Percentiles rank a stretch among this genome's conserved stretches.
These are phyloP conservation scores for Pentamera pediparva DNA, from an alignment of 53 echinoderm and acorn worm species.

Conservation along the genomic window DNA sequence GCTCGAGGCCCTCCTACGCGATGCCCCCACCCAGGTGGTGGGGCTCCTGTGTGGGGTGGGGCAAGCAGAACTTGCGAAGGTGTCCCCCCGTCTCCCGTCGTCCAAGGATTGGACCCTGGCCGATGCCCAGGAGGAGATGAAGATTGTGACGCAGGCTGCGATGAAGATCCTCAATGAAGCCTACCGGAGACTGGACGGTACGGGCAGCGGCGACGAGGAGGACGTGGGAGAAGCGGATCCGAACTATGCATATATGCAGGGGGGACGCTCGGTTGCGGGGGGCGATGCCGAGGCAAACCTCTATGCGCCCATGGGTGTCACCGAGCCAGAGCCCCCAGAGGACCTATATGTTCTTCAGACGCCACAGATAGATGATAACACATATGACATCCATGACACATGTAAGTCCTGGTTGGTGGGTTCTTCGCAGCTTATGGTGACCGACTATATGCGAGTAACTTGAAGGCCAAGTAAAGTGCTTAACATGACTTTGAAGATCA, in stretches of 20 bases:
- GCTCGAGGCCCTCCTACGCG: constrained; percentile 32
- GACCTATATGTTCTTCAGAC: neutral
- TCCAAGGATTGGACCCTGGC: constrained; percentile 51
- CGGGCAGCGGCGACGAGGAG: neutral
- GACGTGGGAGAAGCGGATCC: neutral
- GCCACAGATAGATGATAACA: neutral
- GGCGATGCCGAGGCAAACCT: too few species aligned
- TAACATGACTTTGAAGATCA: too few species aligned
- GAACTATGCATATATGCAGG: constrained; percentile 28
- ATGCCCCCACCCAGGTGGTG: constrained; percentile 39
- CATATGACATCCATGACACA: neutral
- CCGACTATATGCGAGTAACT: too few species aligned
- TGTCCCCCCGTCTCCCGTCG: constrained; percentile 47
- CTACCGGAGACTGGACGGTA: too few species aligned
- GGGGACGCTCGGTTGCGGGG: too few species aligned
- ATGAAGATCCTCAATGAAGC: constrained; percentile 48
- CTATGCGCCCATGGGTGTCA: neutral
- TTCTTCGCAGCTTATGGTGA: neutral
- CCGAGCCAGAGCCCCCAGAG: neutral
- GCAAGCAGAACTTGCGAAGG: constrained; percentile 37
- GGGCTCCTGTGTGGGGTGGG: constrained; percentile 77
- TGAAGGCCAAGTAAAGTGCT: too few species aligned
- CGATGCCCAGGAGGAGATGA: constrained; percentile 51
- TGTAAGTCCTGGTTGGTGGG: neutral
- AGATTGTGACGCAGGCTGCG: constrained; percentile 39